These are phyloP conservation scores for Astreopora myriophthalma DNA, from an alignment of 64 coral and sea anemone genomes.

Conservation along the genomic window DNA sequence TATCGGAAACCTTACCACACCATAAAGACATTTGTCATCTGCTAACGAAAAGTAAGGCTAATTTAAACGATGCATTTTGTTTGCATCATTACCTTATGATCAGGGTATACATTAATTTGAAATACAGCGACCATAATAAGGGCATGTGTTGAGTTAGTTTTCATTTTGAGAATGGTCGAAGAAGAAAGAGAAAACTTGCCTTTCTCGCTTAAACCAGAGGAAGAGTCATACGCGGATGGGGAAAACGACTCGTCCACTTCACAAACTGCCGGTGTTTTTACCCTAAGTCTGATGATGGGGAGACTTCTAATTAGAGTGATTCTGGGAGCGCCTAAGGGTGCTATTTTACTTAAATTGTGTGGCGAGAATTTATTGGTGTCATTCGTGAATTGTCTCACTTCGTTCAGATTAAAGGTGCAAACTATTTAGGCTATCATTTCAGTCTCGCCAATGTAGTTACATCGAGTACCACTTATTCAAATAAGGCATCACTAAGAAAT, in stretches of 20 bases:
- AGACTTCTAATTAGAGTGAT: slow-evolving; percentile 6
- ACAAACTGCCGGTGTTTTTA: slow-evolving; percentile 34
- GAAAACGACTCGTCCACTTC: slow-evolving; percentile 4
- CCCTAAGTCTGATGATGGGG: background rate
- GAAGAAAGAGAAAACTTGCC: background rate
- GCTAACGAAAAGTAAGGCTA: no score
- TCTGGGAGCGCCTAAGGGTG: background rate
- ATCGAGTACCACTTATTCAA: slow-evolving; percentile 19
- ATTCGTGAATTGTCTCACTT: background rate
- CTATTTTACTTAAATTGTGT: background rate
- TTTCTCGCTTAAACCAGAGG: no score
- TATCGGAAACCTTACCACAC: background rate
- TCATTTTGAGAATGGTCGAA: no score
- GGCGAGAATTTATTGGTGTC: no score
- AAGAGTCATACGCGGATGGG: background rate
- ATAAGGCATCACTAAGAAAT: slow-evolving; percentile 29
- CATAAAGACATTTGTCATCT: background rate
- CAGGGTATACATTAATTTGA: slow-evolving; percentile 32
- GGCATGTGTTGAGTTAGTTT: no score
- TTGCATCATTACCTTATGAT: slow-evolving; percentile 12
- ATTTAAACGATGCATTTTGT: background rate
- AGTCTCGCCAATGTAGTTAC: background rate
- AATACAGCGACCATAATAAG: background rate
- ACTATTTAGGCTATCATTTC: background rate
- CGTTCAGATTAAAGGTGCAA: background rate